Percentiles rank a stretch among this genome's conserved stretches.
phyloP scores from a whole-genome alignment of 1,140 invertebrate genomes.

The Ostrea denselamellosa region DNA sequence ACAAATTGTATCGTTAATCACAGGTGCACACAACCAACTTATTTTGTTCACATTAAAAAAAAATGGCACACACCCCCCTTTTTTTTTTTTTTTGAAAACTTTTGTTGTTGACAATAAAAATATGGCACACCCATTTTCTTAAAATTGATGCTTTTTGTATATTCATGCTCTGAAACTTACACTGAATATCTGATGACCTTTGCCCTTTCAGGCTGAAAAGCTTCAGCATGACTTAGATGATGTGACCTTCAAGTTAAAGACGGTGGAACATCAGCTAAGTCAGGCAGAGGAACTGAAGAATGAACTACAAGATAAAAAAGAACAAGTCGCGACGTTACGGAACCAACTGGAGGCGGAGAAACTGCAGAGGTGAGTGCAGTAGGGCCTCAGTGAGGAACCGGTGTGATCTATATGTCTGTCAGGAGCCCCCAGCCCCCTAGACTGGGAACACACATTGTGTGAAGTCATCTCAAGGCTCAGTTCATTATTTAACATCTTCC shows the following conservation, averaged over 20 bases:
- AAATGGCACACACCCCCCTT: too few relatives aligned
- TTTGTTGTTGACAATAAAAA: not conserved
- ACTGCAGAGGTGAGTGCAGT: slow-evolving; percentile 68
- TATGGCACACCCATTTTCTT: not conserved
- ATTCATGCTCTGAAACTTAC: not conserved
- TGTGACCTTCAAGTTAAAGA: slow-evolving; percentile 64
- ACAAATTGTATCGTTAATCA: too few relatives aligned
- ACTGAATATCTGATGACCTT: not conserved
- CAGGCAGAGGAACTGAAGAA: slow-evolving; percentile 62
- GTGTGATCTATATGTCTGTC: too few relatives aligned
- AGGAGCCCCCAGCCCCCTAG: too few relatives aligned
- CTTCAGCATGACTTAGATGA: slow-evolving; percentile 71
- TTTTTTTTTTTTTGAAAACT: not conserved
- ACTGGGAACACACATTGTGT: too few relatives aligned
- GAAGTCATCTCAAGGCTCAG: too few relatives aligned
- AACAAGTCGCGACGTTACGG: slow-evolving; percentile 66
- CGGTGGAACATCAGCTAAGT: slow-evolving; percentile 65
- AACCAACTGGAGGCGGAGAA: slow-evolving; percentile 74
- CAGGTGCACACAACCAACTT: too few relatives aligned
- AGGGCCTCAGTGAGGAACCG: too few relatives aligned
- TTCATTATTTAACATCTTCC: too few relatives aligned
- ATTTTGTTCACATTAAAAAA: too few relatives aligned
- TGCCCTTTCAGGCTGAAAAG: slow-evolving; percentile 66
- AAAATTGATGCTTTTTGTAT: not conserved
- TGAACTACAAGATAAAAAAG: slow-evolving; percentile 70